A percentile compares a stretch with the other conserved stretches of the same genome.
phyloP scores from a whole-genome alignment of 1,140 invertebrate genomes.

The Solen grandis region DNA sequence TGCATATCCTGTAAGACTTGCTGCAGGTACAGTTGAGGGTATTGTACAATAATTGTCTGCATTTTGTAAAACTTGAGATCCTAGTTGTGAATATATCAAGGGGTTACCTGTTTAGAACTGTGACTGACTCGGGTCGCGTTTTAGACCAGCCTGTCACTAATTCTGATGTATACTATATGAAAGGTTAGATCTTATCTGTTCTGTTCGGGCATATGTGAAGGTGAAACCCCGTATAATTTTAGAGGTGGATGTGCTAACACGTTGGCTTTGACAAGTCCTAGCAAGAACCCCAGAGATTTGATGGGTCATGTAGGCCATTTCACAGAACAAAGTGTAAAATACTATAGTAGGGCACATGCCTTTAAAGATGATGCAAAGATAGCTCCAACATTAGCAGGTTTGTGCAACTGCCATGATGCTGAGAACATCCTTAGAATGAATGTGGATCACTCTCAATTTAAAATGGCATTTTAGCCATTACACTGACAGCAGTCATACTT shows the following conservation, averaged over 20 bases:
- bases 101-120: conserved; percentile 38
- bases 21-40: conserved; percentile 33
- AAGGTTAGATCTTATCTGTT: conserved; percentile 30
- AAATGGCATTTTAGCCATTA: neutral
- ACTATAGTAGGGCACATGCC: neutral
- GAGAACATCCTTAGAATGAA: neutral
- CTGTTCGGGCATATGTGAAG: conserved; percentile 27
- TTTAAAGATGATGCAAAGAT: conserved; percentile 1
- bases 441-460: neutral
- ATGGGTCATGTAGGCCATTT: neutral
- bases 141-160: conserved; percentile 26
- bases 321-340: neutral
- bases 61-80: conserved; percentile 37
- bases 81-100: conserved; percentile 19
- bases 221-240: conserved; percentile 48
- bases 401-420: neutral
- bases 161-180: conserved; percentile 34
- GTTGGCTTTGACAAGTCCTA: conserved; percentile 13
- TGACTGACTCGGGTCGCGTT: conserved; percentile 26
- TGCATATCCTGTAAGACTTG: conserved; percentile 9
- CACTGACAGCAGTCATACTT: no score
- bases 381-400: neutral
- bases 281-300: neutral
- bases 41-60: conserved; percentile 14
- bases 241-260: conserved; percentile 34